phyloP scores from a whole-genome alignment of 2,888 invertebrate species.

The Agrotis segetum region DNA sequence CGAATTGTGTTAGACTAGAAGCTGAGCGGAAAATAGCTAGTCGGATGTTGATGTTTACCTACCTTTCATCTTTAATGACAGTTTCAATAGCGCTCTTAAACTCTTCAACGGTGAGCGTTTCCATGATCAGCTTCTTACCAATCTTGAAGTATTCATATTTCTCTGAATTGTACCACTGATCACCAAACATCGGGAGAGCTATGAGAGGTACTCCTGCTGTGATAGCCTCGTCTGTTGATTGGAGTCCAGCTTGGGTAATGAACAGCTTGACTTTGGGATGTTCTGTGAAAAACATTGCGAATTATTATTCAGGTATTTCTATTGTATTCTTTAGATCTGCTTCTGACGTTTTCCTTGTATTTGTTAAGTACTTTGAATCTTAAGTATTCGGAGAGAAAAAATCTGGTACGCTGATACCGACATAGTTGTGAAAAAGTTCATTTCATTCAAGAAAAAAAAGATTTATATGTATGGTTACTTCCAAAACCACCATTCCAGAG shows the following conservation, averaged over 20 bases:
- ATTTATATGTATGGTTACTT: too few species aligned
- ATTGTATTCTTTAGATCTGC: too few species aligned
- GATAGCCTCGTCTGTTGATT: slow-evolving; percentile 72
- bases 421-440: too few species aligned
- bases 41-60: slow-evolving; percentile 8
- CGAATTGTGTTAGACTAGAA: too few species aligned
- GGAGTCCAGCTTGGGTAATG: slow-evolving; percentile 81
- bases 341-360: background rate
- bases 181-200: slow-evolving; percentile 76
- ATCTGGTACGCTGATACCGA: too few species aligned
- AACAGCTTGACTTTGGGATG: slow-evolving; percentile 76
- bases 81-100: slow-evolving; percentile 32
- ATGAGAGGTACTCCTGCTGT: slow-evolving; percentile 73
- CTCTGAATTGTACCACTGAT: slow-evolving; percentile 74
- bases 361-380: too few species aligned
- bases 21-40: too few species aligned
- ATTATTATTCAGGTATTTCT: too few species aligned
- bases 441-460: too few species aligned
- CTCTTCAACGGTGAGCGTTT: slow-evolving; percentile 31
- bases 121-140: slow-evolving; percentile 36
- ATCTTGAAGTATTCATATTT: slow-evolving; percentile 53
- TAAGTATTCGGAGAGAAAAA: too few species aligned
- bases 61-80: slow-evolving; percentile 41
- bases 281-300: slow-evolving; percentile 12
- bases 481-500: too few species aligned